Conservation (phyloP, 2,888 invertebrate genomes). For the Ischnus inquisitorius region DNA sequence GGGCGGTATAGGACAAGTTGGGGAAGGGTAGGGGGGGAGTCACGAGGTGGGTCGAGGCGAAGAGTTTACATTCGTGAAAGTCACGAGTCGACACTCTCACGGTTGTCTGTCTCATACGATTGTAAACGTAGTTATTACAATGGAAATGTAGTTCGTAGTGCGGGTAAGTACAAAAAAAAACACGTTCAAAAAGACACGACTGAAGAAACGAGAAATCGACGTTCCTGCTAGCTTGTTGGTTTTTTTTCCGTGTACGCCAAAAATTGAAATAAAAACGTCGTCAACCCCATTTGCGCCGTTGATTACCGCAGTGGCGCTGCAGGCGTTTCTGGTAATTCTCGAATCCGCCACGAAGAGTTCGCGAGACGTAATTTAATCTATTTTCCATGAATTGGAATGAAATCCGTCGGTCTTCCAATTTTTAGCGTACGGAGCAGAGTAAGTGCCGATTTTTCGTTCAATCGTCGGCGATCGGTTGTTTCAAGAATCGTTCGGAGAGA, state of each 20-base stretch:
- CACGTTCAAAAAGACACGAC: constrained; percentile 10
- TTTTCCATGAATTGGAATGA: background rate
- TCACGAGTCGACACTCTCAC: constrained; percentile 24
- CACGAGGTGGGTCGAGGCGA: constrained; percentile 45
- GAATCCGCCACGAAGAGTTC: background rate
- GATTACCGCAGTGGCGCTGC: background rate
- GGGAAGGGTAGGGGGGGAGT: constrained; percentile 11
- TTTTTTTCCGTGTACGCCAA: background rate
- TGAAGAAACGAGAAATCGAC: constrained; percentile 34
- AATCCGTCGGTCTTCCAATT: no score
- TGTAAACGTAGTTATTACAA: constrained; percentile 53
- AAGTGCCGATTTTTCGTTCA: background rate
- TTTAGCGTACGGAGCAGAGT: background rate
- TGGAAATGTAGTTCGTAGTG: constrained; percentile 39
- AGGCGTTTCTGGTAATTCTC: background rate
- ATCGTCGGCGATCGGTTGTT: background rate
- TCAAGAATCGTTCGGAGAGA: background rate
- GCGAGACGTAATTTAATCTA: background rate
- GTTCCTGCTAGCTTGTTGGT: background rate
- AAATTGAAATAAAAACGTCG: background rate
- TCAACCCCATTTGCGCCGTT: background rate
- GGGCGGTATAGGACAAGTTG: constrained; percentile 38
- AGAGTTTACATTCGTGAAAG: constrained; percentile 57
- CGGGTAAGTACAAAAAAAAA: constrained; percentile 40
- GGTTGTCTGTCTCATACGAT: constrained; percentile 48